These are phyloP conservation scores for Arion vulgaris DNA, from an alignment of 1,140 invertebrate genomes.

Conservation along the genomic window DNA sequence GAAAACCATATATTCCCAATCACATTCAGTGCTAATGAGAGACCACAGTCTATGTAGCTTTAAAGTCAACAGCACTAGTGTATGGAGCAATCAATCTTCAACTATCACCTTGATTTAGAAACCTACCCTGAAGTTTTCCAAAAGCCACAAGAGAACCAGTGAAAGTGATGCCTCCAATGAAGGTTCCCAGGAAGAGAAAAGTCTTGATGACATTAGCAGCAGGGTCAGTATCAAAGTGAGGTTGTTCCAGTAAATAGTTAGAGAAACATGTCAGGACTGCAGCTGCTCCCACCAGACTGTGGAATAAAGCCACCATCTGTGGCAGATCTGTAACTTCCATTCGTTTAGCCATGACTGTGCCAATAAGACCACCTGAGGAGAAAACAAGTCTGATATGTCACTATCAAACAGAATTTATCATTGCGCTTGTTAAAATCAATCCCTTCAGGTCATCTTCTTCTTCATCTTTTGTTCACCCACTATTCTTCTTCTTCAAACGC, in stretches of 20 bases:
- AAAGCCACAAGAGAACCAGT: constrained; percentile 92
- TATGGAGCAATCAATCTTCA: too few relatives aligned
- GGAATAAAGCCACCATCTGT: constrained; percentile 91
- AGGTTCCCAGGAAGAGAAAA: constrained; percentile 89
- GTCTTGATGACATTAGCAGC: constrained; percentile 88
- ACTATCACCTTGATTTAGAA: too few relatives aligned
- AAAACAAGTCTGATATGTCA: too few relatives aligned
- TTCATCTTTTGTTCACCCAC: too few relatives aligned
- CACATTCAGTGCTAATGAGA: too few relatives aligned
- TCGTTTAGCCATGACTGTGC: constrained; percentile 80
- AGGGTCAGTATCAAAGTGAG: constrained; percentile 86
- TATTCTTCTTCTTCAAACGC: too few relatives aligned
- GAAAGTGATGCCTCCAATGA: constrained; percentile 92
- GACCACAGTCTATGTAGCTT: too few relatives aligned
- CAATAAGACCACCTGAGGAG: constrained; percentile 65
- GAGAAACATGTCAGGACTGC: constrained; percentile 89
- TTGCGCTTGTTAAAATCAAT: too few relatives aligned
- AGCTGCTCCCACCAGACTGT: constrained; percentile 89
- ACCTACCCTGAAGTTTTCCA: constrained; percentile 85
- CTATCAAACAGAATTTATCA: too few relatives aligned
- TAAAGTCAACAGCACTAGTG: too few relatives aligned
- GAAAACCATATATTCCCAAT: too few relatives aligned
- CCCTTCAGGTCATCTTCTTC: too few relatives aligned
- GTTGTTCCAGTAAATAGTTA: constrained; percentile 87
- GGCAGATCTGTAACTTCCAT: constrained; percentile 92